phyloP scores from a whole-genome alignment of 2,797 vertebrate genomes.

The Enteromius argenteus region DNA sequence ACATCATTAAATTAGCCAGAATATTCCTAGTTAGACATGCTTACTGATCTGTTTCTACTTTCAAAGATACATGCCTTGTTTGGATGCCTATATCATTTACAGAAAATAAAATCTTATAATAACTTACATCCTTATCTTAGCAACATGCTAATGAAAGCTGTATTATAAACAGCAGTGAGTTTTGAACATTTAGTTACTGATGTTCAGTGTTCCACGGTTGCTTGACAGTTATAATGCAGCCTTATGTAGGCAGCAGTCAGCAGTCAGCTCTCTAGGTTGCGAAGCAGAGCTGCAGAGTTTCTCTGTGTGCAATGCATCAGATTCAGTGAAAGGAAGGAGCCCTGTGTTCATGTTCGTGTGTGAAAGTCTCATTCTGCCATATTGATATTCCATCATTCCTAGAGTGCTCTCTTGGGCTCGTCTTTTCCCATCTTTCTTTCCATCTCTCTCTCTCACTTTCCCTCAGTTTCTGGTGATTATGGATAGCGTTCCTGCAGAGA shows the following conservation, averaged over 20 bases:
- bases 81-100: background rate
- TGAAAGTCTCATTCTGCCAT: conserved; percentile 67
- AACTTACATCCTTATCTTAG: background rate
- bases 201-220: background rate
- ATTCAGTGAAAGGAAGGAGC: conserved; percentile 59
- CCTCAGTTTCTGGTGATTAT: conserved; percentile 77
- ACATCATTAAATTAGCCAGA: background rate
- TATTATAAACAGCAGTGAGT: background rate
- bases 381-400: conserved; percentile 66
- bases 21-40: background rate
- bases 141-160: background rate
- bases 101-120: background rate
- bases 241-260: background rate
- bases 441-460: conserved; percentile 58
- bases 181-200: background rate
- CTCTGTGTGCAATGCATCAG: conserved; percentile 58
- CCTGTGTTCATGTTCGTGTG: conserved; percentile 59
- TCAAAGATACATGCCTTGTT: background rate
- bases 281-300: background rate
- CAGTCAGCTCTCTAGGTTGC: conserved; percentile 15
- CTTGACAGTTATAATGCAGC: background rate
- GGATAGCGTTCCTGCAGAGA: conserved; percentile 65
- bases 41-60: background rate
- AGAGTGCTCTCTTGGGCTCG: conserved; percentile 63
- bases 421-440: conserved; percentile 60